Evolutionary conservation across 2,113 vertebrate genomes (phyloP), one percentile per base, ranked within the genome.

Genomic region (Callionymus lyra): DNA sequence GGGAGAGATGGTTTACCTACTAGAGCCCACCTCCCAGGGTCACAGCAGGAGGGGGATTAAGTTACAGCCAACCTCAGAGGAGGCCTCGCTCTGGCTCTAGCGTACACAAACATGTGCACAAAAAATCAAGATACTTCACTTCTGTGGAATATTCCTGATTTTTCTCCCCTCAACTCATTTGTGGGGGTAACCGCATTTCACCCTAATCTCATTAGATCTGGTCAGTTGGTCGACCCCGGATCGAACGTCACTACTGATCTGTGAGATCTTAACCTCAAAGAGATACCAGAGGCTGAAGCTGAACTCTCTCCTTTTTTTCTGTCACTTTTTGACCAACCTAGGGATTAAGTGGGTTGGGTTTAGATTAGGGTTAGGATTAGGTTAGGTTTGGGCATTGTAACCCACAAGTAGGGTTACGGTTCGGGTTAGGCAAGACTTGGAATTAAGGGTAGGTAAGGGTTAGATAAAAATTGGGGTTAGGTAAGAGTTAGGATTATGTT

Each of bases 11-110:
- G 68, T 46, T 81, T 68, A 61, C 72, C 62, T 80, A 74, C 74
- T 79, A 51, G 55, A 74, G 75, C 72, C 66, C 65, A 74, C 74
- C 80, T 77, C 80, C 77, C 77, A 76, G 74, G 76, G 81, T 64
- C 74, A 55, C 77, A 79, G 71, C 59, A 46, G 68, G 76, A 59
- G 78, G 58, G 34, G 57, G 73, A 79, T 82, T 76, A 65, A 56
- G 68, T 85, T 84, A 82, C 81, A 68, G 58, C 60, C 59, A 63
- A 42, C 44, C 59, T 73, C 65, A 50, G 61, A 56, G 52, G 65
- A 53, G 53, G 63, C 39, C 64, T 38, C 49, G 53, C 56, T 54
- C 47, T 12, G 16, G n/a, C n/a, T n/a, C n/a, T n/a, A 44, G 42
- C 12, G 10, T 31, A 33, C 44, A 50, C 56, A 56, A 53, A 40